Percentiles rank a stretch among this genome's conserved stretches.
phyloP scores from a whole-genome alignment of 2,113 vertebrate genomes.

The Phrynosoma blainvillii region DNA sequence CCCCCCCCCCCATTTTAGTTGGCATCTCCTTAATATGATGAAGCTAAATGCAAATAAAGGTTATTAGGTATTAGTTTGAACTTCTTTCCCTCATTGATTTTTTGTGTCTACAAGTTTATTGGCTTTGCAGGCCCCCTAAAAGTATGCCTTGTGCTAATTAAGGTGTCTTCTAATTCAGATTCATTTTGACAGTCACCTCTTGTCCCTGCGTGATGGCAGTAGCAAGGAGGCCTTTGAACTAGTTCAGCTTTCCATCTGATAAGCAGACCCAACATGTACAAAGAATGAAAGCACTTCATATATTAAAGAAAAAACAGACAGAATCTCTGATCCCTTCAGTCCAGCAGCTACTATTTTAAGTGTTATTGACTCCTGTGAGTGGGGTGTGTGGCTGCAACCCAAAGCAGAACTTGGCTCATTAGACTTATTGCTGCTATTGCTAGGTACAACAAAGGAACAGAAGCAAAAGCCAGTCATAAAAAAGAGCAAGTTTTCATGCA shows the following conservation, averaged over 20 bases:
- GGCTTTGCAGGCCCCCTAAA: background rate
- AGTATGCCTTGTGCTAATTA: background rate
- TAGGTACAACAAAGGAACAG: conserved; percentile 23
- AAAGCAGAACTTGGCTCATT: conserved; percentile 10
- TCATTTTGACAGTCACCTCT: conserved; percentile 3
- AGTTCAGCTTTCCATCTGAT: background rate
- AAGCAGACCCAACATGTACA: background rate
- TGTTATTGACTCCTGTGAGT: conserved; percentile 6
- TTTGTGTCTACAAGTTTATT: background rate
- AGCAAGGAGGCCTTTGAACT: conserved; percentile 10
- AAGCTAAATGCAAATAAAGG: background rate
- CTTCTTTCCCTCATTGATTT: background rate
- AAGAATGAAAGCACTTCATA: background rate
- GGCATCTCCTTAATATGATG: background rate
- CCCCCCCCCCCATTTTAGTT: background rate
- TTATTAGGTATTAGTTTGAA: background rate
- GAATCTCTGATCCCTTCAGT: background rate
- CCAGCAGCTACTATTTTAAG: conserved; percentile 14
- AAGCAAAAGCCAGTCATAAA: background rate
- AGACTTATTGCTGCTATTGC: background rate
- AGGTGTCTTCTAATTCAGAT: conserved; percentile 17
- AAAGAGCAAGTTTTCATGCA: background rate
- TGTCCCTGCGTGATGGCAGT: background rate
- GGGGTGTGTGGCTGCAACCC: background rate
- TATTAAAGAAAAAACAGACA: conserved; percentile 12